Conservation (phyloP, 2,113 vertebrate genomes). For the Ranitomeya imitator region DNA sequence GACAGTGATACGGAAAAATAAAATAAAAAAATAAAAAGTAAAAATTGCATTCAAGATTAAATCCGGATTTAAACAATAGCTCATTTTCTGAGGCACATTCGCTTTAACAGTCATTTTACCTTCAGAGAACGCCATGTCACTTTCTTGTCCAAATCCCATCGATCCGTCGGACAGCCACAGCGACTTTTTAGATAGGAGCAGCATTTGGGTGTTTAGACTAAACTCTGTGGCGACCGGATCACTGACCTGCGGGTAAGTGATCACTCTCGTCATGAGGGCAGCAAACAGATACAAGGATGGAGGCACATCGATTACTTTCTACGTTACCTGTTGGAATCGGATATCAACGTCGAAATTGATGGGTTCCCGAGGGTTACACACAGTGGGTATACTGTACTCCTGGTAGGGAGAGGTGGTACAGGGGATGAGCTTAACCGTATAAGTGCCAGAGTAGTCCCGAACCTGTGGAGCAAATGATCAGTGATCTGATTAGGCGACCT, state of each 20-base stretch:
- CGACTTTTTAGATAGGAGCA: constrained; percentile 85
- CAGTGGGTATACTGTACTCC: constrained; percentile 80
- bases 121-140: constrained; percentile 85
- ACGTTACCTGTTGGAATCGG: constrained; percentile 89
- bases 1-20: no score
- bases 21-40: no score
- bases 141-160: constrained; percentile 90
- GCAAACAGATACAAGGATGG: neutral
- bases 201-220: constrained; percentile 92
- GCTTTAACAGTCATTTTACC: constrained; percentile 70
- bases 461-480: constrained; percentile 71
- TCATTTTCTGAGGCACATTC: neutral
- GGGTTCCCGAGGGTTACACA: constrained; percentile 85
- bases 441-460: constrained; percentile 91
- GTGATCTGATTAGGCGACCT: neutral
- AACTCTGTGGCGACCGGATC: constrained; percentile 94
- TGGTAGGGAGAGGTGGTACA: constrained; percentile 81
- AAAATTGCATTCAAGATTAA: no score
- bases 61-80: no score
- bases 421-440: constrained; percentile 84
- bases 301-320: neutral
- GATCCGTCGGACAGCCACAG: constrained; percentile 94
- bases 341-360: constrained; percentile 90
- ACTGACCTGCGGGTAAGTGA: constrained; percentile 78
- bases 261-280: neutral